Evolutionary conservation across 2,113 vertebrate genomes (phyloP).

Genomic region (Myrmecobius fasciatus): DNA sequence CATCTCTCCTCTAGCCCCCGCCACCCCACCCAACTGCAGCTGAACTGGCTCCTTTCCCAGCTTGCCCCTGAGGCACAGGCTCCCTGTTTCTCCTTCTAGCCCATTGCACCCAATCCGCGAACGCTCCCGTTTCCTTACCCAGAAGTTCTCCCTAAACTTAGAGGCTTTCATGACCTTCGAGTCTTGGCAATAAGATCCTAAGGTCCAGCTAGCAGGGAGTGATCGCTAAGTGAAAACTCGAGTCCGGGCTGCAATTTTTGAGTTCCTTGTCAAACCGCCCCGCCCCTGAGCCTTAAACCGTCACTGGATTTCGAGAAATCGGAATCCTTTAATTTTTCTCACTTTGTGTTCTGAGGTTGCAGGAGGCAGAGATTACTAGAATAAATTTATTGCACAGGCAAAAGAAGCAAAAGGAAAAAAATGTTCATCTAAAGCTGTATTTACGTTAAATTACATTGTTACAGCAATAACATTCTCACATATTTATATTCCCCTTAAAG

Average conservation of each 20-base stretch:
- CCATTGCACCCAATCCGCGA: fast-evolving
- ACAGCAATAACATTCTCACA: no score
- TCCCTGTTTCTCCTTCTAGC: neutral
- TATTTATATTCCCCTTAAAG: no score
- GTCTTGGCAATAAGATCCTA: neutral
- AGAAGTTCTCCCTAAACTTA: conserved; percentile 92
- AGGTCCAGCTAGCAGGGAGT: neutral
- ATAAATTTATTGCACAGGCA: neutral
- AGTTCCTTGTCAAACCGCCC: neutral
- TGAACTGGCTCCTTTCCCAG: neutral
- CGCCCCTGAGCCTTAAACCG: conserved; percentile 48
- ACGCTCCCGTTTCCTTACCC: conserved; percentile 84
- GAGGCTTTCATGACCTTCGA: conserved; percentile 86
- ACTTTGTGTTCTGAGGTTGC: neutral
- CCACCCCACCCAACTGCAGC: neutral
- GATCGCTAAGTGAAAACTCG: neutral
- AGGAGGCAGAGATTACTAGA: neutral
- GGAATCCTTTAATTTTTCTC: neutral
- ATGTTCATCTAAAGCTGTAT: neutral
- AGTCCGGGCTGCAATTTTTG: neutral
- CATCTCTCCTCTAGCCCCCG: no score
- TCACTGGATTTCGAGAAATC: conserved; percentile 11
- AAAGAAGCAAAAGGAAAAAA: neutral
- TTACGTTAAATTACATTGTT: no score
- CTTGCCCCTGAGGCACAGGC: no score